These are phyloP conservation scores for Myotis lucifugus DNA, from an alignment of 2,113 vertebrate species.

Conservation along the genomic window DNA sequence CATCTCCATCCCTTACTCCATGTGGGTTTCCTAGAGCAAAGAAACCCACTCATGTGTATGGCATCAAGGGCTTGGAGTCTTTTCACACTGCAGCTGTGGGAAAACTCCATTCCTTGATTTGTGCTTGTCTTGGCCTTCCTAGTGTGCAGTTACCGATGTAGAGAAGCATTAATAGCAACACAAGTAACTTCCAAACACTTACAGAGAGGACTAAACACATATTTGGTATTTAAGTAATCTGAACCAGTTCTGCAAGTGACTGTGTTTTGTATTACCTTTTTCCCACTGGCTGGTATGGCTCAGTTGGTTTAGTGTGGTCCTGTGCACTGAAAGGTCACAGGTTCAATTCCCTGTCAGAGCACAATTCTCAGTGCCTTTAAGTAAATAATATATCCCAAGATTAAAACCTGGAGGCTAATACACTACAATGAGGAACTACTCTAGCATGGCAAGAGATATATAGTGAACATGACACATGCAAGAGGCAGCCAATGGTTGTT, in stretches of 20 bases:
- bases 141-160: constrained; percentile 96
- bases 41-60: constrained; percentile 87
- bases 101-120: constrained; percentile 92
- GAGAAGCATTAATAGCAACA: constrained; percentile 93
- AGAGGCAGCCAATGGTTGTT: too few species aligned
- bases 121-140: constrained; percentile 92
- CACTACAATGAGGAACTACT: not conserved
- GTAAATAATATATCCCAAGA: not conserved
- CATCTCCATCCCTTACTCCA: not conserved
- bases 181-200: constrained; percentile 88
- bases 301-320: not conserved
- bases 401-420: not conserved
- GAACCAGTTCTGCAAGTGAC: too few species aligned
- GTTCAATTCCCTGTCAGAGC: too few species aligned
- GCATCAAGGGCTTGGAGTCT: constrained; percentile 83
- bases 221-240: too few species aligned
- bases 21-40: not conserved
- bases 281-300: not conserved
- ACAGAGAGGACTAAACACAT: constrained; percentile 64
- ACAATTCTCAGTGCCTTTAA: not conserved
- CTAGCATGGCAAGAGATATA: not conserved
- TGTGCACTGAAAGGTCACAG: too few species aligned
- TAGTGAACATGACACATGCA: not conserved
- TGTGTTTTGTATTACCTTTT: too few species aligned
- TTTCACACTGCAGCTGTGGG: constrained; percentile 86